Evolutionary conservation across 2,797 vertebrate genomes (phyloP), one percentile per base, ranked within the genome.

Genomic region (Mus spretus): DNA sequence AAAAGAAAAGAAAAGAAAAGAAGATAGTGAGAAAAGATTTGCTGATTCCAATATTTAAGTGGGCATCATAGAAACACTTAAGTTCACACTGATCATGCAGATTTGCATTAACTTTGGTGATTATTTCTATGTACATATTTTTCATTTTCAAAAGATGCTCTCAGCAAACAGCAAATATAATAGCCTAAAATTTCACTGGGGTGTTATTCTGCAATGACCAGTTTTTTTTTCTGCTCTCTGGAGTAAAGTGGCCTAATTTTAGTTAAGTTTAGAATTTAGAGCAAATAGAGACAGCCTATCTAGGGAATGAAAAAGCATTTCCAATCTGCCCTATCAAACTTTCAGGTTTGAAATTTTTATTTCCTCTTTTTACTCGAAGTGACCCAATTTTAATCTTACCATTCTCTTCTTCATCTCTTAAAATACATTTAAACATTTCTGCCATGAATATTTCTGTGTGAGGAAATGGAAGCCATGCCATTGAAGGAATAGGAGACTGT

Each of bases 161-260:
- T 89, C 90, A 40, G 57, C 59, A 50, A 40, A 81, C 55, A 94
- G 20, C 20, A 34, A 87, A 34, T 91, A 83, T 53, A 90, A 89
- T 77, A 90, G 19, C 50, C 47, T 82, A 90, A 96, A 96, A 88
- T 74, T 96, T 94, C 65, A 53, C 53, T 93, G 40, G 90, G 50
- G 37, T 59, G 34, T 1, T 83, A 75, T 90, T 87, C 90, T 44
- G 55, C 37, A 70, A 34, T 93, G 55, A 34, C 67, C 20, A 59
- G 57, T 86, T 88, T 6, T 40, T 40, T n/a, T 93, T 83, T 47
- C 37, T 92, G 37, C 90, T 95, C 67, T 94, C 96, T 93, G 55
- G 89, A 94, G 87, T 70, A 84, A 95, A 61, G 14, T 94, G 88
- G n/a, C 93, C 95, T 96, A 83, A 93, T 96, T 96, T 97, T 83